Conservation (phyloP, 2,888 invertebrate species). For the Clusia tigrina region DNA sequence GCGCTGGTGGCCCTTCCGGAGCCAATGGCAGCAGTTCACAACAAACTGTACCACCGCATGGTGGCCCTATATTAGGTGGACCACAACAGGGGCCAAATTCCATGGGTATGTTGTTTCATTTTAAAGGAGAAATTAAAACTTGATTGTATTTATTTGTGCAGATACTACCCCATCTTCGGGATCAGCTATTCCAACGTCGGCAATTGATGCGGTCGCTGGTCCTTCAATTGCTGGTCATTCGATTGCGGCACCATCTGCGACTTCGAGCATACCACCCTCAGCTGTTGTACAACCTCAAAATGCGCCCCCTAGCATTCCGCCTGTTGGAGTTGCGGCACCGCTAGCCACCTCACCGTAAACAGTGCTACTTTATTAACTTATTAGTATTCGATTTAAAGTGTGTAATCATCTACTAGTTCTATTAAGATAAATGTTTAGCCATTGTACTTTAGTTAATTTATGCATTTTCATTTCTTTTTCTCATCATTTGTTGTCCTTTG, state of each 20-base stretch:
- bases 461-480: too few species aligned
- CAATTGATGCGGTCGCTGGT: conserved; percentile 24
- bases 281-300: conserved; percentile 10
- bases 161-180: conserved; percentile 34
- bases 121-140: not conserved
- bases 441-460: too few species aligned
- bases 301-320: conserved; percentile 33
- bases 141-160: conserved; percentile 15
- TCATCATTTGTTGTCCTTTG: too few species aligned
- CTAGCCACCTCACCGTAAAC: too few species aligned
- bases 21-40: conserved; percentile 16
- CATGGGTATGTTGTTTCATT: conserved; percentile 33
- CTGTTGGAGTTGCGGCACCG: too few species aligned
- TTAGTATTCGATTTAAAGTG: too few species aligned
- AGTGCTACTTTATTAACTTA: too few species aligned
- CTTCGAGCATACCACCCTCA: conserved; percentile 20
- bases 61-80: not conserved
- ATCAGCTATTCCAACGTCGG: conserved; percentile 13
- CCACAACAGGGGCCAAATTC: conserved; percentile 30
- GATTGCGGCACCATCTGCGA: conserved; percentile 20
- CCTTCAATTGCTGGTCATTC: conserved; percentile 23
- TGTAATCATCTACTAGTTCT: too few species aligned
- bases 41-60: conserved; percentile 6
- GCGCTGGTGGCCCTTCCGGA: conserved; percentile 10
- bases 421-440: too few species aligned